phyloP scores from a whole-genome alignment of 2,797 vertebrate species.

The Eurystomus glaucurus region DNA sequence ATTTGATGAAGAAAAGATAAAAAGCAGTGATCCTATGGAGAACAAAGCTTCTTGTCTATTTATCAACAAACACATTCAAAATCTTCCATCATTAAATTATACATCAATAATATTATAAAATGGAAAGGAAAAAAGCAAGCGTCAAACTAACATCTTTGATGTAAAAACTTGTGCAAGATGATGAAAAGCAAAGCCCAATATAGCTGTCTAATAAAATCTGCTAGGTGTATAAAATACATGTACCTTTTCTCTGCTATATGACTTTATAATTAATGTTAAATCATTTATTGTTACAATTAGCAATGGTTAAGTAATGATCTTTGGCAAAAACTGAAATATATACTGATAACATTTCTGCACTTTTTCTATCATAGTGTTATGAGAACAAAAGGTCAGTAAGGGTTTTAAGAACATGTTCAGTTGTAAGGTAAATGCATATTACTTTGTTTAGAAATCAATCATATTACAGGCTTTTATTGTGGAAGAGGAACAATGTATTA shows the following conservation, averaged over 20 bases:
- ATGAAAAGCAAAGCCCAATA: conserved; percentile 54
- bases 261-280: conserved; percentile 16
- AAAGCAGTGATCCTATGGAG: conserved; percentile 59
- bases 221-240: conserved; percentile 24
- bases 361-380: neutral
- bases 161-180: neutral
- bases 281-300: conserved; percentile 19
- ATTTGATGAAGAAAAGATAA: conserved; percentile 76
- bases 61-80: conserved; percentile 77
- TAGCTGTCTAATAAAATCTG: conserved; percentile 31
- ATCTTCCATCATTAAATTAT: conserved; percentile 73
- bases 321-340: neutral
- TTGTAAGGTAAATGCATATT: neutral
- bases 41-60: conserved; percentile 68
- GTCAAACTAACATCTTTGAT: conserved; percentile 44
- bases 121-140: neutral
- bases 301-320: neutral
- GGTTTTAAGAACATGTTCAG: neutral
- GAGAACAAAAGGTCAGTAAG: neutral
- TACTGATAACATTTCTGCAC: rapidly evolving
- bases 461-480: neutral
- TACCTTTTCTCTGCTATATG: neutral
- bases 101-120: conserved; percentile 74
- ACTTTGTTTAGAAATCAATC: neutral
- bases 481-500: neutral